Conservation (phyloP, 1,140 invertebrate species). For the Orussus abietinus region DNA sequence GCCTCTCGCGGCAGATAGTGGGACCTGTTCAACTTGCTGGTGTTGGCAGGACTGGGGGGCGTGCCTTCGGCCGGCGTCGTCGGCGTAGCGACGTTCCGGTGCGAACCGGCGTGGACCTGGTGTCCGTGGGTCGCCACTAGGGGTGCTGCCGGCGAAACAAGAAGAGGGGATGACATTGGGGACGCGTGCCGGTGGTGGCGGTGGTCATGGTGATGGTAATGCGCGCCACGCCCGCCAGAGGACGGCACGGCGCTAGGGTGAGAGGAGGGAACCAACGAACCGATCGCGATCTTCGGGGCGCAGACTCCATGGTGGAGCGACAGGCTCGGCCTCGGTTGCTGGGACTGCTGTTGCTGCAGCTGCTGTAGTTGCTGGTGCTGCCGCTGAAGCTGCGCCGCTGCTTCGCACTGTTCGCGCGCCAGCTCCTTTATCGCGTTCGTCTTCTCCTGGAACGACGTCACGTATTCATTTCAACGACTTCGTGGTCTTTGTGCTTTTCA, state of each 20-base stretch:
- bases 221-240: conserved; percentile 2
- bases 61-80: conserved; percentile 47
- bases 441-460: conserved; percentile 52
- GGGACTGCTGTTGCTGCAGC: conserved; percentile 30
- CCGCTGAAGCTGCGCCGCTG: conserved; percentile 38
- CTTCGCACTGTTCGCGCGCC: conserved; percentile 51
- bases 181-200: conserved; percentile 32
- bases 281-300: conserved; percentile 13
- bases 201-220: conserved; percentile 32
- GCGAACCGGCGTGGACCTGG: conserved; percentile 30
- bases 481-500: too few species aligned
- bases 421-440: conserved; percentile 55
- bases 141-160: conserved; percentile 41
- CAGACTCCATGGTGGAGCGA: conserved; percentile 9
- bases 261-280: conserved; percentile 13
- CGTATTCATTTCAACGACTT: conserved; percentile 9
- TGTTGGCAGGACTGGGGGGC: conserved; percentile 43
- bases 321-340: conserved; percentile 12
- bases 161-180: conserved; percentile 49
- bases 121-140: conserved; percentile 49
- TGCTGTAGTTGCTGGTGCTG: conserved; percentile 39
- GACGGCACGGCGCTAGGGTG: conserved; percentile 4
- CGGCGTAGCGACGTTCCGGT: conserved; percentile 31
- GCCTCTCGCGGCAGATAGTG: conserved; percentile 50
- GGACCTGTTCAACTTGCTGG: conserved; percentile 35